Conservation (phyloP, 2,888 invertebrate species). For the Pachycephus smyrnensis region DNA sequence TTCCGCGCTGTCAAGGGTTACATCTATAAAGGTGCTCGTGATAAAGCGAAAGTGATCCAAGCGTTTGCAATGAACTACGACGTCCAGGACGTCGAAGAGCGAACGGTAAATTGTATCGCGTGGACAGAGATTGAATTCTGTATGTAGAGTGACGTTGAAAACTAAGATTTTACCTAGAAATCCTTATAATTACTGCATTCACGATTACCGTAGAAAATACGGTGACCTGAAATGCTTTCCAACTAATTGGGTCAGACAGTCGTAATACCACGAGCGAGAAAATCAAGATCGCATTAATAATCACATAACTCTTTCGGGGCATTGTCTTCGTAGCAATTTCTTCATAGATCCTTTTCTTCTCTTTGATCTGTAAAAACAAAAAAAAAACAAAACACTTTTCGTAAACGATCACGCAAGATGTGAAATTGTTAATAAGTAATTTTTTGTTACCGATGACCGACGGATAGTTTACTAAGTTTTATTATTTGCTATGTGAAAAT, state of each 20-base stretch:
- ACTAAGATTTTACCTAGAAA: neutral
- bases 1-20: constrained; percentile 15
- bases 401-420: neutral
- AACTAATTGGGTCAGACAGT: neutral
- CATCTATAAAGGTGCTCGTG: constrained; percentile 18
- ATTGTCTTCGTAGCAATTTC: neutral
- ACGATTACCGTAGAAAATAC: neutral
- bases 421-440: neutral
- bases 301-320: neutral
- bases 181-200: neutral
- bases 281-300: neutral
- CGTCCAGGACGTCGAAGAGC: neutral
- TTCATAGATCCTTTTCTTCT: neutral
- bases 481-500: neutral
- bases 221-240: neutral
- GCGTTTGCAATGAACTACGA: neutral
- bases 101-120: neutral
- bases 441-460: neutral
- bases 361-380: neutral
- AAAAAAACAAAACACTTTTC: neutral
- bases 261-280: neutral
- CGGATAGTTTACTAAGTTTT: neutral
- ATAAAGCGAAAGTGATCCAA: constrained; percentile 27
- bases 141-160: neutral
- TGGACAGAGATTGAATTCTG: neutral